These are phyloP conservation scores for Mesocentrotus franciscanus DNA, from an alignment of 53 echinoderm and acorn worm species.

Conservation along the genomic window DNA sequence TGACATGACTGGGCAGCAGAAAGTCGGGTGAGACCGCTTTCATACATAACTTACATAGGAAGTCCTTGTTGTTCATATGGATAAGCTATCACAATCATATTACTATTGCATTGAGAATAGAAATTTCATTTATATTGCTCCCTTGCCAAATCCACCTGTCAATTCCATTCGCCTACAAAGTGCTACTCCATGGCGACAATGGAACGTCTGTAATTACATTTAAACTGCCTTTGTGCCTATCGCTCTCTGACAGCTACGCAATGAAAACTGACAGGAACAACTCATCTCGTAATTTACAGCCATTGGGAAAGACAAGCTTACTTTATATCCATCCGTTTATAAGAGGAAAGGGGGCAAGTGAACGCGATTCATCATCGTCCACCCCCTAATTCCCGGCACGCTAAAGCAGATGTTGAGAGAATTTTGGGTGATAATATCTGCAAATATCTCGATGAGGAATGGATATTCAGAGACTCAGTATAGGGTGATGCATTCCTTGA, in stretches of 20 bases:
- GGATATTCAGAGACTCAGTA: too few species aligned
- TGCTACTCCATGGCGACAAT: neutral
- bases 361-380: too few species aligned
- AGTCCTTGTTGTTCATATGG: neutral
- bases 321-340: neutral
- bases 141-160: neutral
- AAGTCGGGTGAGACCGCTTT: too few species aligned
- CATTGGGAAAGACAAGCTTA: neutral
- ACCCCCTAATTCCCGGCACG: too few species aligned
- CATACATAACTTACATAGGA: neutral
- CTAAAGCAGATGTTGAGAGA: too few species aligned
- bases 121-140: neutral
- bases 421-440: too few species aligned
- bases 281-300: neutral
- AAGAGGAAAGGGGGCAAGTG: too few species aligned
- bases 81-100: constrained; percentile 13
- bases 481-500: too few species aligned
- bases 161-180: neutral
- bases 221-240: neutral
- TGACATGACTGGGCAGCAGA: too few species aligned
- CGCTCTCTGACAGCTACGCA: neutral
- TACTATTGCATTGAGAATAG: neutral
- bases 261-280: neutral
- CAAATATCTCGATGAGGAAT: too few species aligned
- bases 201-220: neutral